phyloP scores from a whole-genome alignment of 2,113 vertebrate species.

The Rhodinocichla rosea region DNA sequence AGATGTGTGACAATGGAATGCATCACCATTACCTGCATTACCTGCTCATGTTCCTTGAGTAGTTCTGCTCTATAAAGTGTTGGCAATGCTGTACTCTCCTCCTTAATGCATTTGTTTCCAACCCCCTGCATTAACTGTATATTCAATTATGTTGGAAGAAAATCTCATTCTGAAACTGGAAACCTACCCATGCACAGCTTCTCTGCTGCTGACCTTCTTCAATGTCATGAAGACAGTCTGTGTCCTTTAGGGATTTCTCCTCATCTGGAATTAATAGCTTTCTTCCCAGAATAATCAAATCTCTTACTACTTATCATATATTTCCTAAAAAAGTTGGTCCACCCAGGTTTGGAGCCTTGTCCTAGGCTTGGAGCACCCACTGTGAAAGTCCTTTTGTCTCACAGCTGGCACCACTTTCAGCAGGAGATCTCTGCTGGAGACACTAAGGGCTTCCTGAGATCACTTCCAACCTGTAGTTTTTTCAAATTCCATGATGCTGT shows the following conservation, averaged over 20 bases:
- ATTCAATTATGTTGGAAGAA: slow-evolving; percentile 8
- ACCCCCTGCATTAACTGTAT: neutral
- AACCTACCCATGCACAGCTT: neutral
- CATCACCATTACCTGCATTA: neutral
- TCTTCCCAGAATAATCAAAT: neutral
- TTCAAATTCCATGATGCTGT: neutral
- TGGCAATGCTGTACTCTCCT: neutral
- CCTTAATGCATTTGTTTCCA: neutral
- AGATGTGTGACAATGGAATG: neutral
- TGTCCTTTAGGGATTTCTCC: neutral
- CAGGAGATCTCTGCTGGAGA: neutral
- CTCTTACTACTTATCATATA: neutral
- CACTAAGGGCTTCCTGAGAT: neutral
- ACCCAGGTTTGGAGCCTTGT: neutral
- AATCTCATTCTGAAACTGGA: slow-evolving; percentile 13
- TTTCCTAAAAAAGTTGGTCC: neutral
- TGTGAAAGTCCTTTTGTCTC: neutral
- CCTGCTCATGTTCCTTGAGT: neutral
- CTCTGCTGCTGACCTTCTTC: slow-evolving; percentile 19
- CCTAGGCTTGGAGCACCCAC: neutral
- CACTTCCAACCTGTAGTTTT: neutral
- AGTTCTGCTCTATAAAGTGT: neutral
- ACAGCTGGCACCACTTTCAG: neutral
- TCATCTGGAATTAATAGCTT: slow-evolving; percentile 6
- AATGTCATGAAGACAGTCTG: neutral